Percentiles rank a stretch among this genome's conserved stretches.
These are phyloP conservation scores for Limanda limanda DNA, from an alignment of 2,113 vertebrate genomes.

Conservation along the genomic window DNA sequence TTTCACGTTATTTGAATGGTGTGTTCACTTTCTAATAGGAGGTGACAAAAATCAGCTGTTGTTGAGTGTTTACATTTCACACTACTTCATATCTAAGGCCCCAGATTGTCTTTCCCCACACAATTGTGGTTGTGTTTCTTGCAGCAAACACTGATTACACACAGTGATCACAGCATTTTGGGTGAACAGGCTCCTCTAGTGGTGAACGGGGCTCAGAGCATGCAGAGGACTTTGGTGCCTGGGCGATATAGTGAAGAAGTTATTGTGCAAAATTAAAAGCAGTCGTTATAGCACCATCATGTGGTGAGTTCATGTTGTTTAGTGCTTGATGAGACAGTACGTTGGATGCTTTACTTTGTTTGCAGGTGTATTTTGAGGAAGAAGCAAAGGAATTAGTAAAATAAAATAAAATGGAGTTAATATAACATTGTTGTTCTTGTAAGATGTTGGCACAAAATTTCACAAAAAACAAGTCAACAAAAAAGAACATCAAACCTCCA, in stretches of 20 bases:
- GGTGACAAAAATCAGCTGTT: background rate
- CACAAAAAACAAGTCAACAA: background rate
- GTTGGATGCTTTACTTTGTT: background rate
- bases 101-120: background rate
- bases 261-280: too few relatives aligned
- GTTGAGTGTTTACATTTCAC: background rate
- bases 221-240: background rate
- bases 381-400: too few relatives aligned
- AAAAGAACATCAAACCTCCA: background rate
- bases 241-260: too few relatives aligned
- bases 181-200: background rate
- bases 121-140: background rate
- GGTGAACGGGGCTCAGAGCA: background rate
- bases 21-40: too few relatives aligned
- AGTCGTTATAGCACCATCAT: conserved; percentile 5
- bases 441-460: too few relatives aligned
- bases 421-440: too few relatives aligned
- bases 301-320: background rate
- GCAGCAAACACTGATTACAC: background rate
- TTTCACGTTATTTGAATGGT: too few relatives aligned
- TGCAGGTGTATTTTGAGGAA: background rate
- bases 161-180: background rate
- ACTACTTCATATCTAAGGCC: too few relatives aligned
- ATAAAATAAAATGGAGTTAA: background rate
- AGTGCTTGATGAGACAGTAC: background rate